phyloP scores from a whole-genome alignment of 2,888 invertebrate species.

The Ischnus inquisitorius region DNA sequence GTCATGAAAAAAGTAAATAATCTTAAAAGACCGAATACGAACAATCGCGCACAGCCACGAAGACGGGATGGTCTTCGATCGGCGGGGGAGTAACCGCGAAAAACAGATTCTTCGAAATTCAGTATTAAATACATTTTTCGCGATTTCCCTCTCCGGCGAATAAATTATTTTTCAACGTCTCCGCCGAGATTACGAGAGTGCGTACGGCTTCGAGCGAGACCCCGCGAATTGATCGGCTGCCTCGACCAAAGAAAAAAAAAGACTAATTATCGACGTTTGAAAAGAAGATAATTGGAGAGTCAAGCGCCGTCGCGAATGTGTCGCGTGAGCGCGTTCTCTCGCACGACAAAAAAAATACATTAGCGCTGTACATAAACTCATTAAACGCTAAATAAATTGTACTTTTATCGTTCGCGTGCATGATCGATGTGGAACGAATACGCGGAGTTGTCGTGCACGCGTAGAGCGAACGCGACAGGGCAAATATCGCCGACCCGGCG shows the following conservation, averaged over 20 bases:
- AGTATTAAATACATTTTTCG: slow-evolving; percentile 32
- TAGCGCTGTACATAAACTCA: slow-evolving; percentile 14
- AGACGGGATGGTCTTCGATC: background rate
- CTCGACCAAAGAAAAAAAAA: slow-evolving; percentile 2
- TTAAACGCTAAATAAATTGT: slow-evolving; percentile 4
- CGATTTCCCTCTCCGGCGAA: background rate
- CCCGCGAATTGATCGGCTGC: background rate
- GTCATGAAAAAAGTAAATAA: slow-evolving; percentile 12
- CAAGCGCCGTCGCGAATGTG: background rate
- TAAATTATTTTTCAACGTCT: slow-evolving; percentile 11
- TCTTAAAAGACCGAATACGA: background rate
- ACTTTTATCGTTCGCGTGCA: slow-evolving; percentile 11
- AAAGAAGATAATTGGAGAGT: background rate
- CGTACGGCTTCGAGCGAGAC: background rate
- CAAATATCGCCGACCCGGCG: background rate
- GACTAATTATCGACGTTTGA: background rate
- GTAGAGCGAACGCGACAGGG: background rate
- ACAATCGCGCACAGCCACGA: slow-evolving; percentile 40
- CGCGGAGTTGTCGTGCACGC: background rate
- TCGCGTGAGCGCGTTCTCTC: background rate
- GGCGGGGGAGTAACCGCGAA: background rate
- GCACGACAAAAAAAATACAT: background rate
- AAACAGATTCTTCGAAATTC: slow-evolving; percentile 5
- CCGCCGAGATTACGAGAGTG: background rate
- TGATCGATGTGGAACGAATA: slow-evolving; percentile 6